phyloP scores from a whole-genome alignment of 2,113 vertebrate genomes.

The Microcebus lehilahytsara region DNA sequence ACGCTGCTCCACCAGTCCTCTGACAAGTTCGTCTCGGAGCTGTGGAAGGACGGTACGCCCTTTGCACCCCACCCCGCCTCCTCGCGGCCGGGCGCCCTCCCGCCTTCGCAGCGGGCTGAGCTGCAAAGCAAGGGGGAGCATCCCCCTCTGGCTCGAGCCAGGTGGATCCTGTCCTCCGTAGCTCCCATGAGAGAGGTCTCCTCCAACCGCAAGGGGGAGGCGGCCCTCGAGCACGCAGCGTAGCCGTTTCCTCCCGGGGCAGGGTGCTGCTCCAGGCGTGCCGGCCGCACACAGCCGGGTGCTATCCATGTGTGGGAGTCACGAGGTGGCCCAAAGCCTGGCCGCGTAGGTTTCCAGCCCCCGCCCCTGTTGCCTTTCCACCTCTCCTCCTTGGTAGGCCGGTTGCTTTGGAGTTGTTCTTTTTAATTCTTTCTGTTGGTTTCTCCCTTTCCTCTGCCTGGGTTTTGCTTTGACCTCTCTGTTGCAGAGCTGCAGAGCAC shows the following conservation, averaged over 20 bases:
- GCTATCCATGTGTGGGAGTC: rapidly evolving
- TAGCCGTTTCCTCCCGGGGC: neutral
- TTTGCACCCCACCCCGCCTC: constrained; percentile 20
- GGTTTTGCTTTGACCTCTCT: constrained; percentile 87
- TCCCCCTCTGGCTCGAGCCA: neutral
- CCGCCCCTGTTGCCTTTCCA: constrained; percentile 38
- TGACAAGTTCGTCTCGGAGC: constrained; percentile 97
- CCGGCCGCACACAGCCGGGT: neutral
- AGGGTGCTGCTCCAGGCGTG: neutral
- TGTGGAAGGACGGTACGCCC: constrained; percentile 97
- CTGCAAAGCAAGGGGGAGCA: rapidly evolving
- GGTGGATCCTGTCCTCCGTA: neutral
- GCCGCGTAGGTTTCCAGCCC: neutral
- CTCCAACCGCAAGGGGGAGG: neutral
- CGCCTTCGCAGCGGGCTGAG: neutral
- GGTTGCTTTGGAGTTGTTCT: constrained; percentile 67
- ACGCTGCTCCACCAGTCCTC: constrained; percentile 96
- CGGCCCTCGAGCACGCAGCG: neutral
- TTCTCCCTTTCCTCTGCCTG: constrained; percentile 76
- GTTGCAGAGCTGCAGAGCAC: constrained; percentile 93
- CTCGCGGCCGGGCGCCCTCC: neutral
- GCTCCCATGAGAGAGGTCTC: neutral
- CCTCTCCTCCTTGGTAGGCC: constrained; percentile 52
- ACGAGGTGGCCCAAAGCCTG: rapidly evolving
- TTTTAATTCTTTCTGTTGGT: constrained; percentile 70